These are phyloP conservation scores for Drosophila truncata DNA, from an alignment of 1,140 invertebrate genomes.

Conservation along the genomic window DNA sequence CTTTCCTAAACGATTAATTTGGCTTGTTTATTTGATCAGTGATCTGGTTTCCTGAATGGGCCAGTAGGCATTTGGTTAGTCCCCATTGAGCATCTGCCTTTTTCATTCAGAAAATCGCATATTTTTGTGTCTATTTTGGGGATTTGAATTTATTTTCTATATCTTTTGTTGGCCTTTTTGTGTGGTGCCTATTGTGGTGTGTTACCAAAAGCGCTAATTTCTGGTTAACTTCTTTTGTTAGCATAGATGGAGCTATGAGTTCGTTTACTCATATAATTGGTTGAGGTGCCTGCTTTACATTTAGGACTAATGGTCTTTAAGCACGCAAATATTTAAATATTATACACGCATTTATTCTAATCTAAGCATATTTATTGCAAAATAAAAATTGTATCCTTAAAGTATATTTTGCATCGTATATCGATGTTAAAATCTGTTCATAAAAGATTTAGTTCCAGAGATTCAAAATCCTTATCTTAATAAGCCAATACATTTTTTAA, in stretches of 20 bases:
- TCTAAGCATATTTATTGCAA: not conserved
- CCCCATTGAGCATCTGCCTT: conserved; percentile 43
- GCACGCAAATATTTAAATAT: not conserved
- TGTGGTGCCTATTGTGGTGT: conserved; percentile 26
- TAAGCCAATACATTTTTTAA: not conserved
- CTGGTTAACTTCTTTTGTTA: conserved; percentile 31
- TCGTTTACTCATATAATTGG: conserved; percentile 16
- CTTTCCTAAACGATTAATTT: conserved; percentile 59
- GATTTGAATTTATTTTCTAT: conserved; percentile 50
- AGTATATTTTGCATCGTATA: not conserved
- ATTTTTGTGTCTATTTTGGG: conserved; percentile 37
- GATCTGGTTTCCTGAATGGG: conserved; percentile 49
- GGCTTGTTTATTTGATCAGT: conserved; percentile 53
- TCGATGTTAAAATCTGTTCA: not conserved
- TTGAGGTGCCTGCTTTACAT: conserved; percentile 8
- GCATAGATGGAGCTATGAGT: conserved; percentile 1
- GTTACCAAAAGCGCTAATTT: conserved; percentile 54
- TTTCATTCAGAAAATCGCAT: conserved; percentile 45
- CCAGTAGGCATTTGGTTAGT: conserved; percentile 32
- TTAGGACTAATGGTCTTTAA: conserved; percentile 17
- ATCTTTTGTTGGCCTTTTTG: conserved; percentile 15
- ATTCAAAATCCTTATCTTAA: not conserved
- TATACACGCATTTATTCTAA: not conserved
- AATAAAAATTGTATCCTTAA: not conserved
- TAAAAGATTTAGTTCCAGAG: not conserved